Conservation (phyloP, 37 sponge, comb jelly and placozoan genomes). For the Theonella swinhoei region DNA sequence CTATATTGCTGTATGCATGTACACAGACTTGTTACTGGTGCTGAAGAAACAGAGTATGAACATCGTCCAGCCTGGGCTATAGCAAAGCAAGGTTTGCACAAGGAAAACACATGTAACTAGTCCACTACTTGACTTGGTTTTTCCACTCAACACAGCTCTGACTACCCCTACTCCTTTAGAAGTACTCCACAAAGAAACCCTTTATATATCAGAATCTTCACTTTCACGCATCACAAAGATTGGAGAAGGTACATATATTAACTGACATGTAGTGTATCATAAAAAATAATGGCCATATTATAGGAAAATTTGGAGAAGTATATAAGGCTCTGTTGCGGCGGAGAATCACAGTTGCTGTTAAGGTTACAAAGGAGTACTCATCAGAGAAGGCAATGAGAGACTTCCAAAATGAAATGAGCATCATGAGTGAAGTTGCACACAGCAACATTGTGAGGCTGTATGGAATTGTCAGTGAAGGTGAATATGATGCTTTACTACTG, state of each 20-base stretch:
- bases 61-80: no score
- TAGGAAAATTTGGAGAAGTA: slow-evolving; percentile 69
- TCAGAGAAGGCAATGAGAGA: background rate
- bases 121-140: no score
- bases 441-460: slow-evolving; percentile 51
- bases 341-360: slow-evolving; percentile 47
- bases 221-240: slow-evolving; percentile 22
- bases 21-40: no score
- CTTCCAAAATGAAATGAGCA: slow-evolving; percentile 46
- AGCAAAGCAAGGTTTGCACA: no score
- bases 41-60: no score
- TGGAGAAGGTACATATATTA: slow-evolving; percentile 59
- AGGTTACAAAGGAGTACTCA: slow-evolving; percentile 33
- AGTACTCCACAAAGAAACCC: background rate
- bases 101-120: no score
- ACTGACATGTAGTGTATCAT: background rate
- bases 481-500: no score
- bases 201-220: background rate
- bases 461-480: slow-evolving; percentile 36
- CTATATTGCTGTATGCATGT: no score
- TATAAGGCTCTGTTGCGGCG: slow-evolving; percentile 27
- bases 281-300: background rate
- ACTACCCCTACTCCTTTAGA: background rate
- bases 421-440: slow-evolving; percentile 49
- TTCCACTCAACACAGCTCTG: no score